These are phyloP conservation scores for Cephus cinctus DNA, from an alignment of 1,140 invertebrate genomes.

Conservation along the genomic window DNA sequence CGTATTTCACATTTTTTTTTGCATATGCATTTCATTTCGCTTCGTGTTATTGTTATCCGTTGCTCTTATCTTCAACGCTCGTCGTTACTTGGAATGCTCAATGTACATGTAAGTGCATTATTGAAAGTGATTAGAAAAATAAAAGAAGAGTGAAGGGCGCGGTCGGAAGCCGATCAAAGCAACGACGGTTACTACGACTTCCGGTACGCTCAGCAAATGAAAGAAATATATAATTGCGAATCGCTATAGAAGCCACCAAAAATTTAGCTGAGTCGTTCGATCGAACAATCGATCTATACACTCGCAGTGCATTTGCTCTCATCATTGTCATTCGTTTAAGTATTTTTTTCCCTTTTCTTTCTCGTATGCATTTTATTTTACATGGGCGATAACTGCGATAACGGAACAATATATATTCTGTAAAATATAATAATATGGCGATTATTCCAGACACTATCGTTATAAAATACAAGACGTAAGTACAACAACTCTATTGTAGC, in stretches of 20 bases:
- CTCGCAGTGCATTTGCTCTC: no score
- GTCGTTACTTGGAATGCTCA: conserved; percentile 32
- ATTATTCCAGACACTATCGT: conserved; percentile 21
- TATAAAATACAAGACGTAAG: conserved; percentile 54
- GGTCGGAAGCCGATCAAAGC: no score
- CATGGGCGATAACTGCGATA: conserved; percentile 41
- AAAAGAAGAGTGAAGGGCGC: no score
- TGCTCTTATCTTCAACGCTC: conserved; percentile 11
- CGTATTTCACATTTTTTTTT: conserved; percentile 4
- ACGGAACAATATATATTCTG: conserved; percentile 47
- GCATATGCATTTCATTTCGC: conserved; percentile 12
- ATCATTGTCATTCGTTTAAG: no score
- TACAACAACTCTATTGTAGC: conserved; percentile 56
- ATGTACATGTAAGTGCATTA: conserved; percentile 25
- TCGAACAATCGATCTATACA: no score
- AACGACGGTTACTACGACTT: no score
- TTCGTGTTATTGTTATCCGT: conserved; percentile 12
- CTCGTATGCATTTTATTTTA: conserved; percentile 24
- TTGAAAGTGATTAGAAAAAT: no score
- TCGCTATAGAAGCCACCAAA: no score
- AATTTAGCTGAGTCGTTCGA: no score
- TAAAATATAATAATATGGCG: conserved; percentile 46
- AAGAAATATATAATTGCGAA: no score
- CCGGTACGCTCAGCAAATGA: no score
- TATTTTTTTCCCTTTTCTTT: neutral